Conservation (phyloP, 1,140 invertebrate species). For the Myzus persicae region DNA sequence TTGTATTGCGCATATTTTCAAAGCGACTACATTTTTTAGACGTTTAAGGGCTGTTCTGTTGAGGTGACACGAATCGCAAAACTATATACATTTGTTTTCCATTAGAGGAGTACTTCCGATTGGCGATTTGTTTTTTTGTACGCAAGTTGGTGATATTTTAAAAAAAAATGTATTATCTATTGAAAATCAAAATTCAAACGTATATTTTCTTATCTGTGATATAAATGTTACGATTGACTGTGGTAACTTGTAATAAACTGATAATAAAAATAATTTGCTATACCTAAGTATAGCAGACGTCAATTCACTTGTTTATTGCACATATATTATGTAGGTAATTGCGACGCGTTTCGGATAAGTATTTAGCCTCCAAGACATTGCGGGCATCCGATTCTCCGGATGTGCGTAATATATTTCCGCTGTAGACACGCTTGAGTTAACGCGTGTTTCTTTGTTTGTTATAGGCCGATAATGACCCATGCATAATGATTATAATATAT, state of each 20-base stretch:
- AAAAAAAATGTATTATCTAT: no score
- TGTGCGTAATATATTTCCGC: not conserved
- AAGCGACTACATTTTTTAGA: not conserved
- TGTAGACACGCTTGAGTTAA: not conserved
- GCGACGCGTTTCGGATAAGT: not conserved
- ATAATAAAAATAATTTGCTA: not conserved
- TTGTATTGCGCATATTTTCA: not conserved
- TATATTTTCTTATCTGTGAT: not conserved
- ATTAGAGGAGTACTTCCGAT: no score
- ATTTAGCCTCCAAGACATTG: not conserved
- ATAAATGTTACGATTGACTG: not conserved
- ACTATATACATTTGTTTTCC: not conserved
- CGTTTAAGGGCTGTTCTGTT: not conserved
- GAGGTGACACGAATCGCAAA: not conserved
- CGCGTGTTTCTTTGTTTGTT: not conserved
- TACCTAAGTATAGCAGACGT: not conserved
- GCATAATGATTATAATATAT: not conserved
- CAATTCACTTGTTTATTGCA: no score
- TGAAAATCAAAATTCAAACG: not conserved
- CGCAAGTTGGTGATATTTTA: no score
- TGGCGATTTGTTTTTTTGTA: no score
- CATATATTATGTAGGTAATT: not conserved
- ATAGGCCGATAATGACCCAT: not conserved
- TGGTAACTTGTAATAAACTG: not conserved
- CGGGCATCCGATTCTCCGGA: not conserved